phyloP scores from a whole-genome alignment of 2,888 invertebrate species.

The Drosophila pseudotalamancana region DNA sequence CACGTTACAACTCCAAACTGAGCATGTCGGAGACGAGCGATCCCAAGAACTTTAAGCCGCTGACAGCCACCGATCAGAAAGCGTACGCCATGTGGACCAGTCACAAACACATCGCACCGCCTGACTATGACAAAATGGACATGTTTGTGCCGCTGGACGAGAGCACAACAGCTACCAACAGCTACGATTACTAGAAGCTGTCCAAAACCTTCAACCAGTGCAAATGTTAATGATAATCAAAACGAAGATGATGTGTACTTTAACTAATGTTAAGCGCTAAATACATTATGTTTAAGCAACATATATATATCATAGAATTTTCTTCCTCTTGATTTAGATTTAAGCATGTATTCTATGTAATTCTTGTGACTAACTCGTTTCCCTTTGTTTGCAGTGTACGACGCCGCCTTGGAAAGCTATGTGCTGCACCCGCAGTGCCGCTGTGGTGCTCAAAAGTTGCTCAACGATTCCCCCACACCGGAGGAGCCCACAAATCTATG shows the following conservation, averaged over 20 bases:
- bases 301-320: conserved; percentile 2
- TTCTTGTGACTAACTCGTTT: not conserved
- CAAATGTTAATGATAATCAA: conserved; percentile 55
- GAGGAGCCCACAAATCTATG: conserved; percentile 72
- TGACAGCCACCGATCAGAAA: conserved; percentile 81
- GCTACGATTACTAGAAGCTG: conserved; percentile 75
- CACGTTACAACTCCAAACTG: conserved; percentile 81
- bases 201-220: conserved; percentile 31
- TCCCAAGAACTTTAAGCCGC: conserved; percentile 80
- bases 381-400: conserved; percentile 70
- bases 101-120: conserved; percentile 76
- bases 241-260: conserved; percentile 65
- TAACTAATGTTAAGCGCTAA: conserved; percentile 70
- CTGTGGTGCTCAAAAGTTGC: conserved; percentile 62
- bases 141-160: conserved; percentile 78
- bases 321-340: conserved; percentile 11
- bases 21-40: conserved; percentile 79
- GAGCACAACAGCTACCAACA: conserved; percentile 71
- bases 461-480: conserved; percentile 66
- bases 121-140: conserved; percentile 80
- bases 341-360: not conserved
- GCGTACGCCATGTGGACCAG: conserved; percentile 82
- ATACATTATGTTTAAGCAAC: conserved; percentile 64
- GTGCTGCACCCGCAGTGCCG: conserved; percentile 67
- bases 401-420: conserved; percentile 74